Evolutionary conservation across 2,888 invertebrate genomes (phyloP).

Genomic region (Drosophila buzzatii): DNA sequence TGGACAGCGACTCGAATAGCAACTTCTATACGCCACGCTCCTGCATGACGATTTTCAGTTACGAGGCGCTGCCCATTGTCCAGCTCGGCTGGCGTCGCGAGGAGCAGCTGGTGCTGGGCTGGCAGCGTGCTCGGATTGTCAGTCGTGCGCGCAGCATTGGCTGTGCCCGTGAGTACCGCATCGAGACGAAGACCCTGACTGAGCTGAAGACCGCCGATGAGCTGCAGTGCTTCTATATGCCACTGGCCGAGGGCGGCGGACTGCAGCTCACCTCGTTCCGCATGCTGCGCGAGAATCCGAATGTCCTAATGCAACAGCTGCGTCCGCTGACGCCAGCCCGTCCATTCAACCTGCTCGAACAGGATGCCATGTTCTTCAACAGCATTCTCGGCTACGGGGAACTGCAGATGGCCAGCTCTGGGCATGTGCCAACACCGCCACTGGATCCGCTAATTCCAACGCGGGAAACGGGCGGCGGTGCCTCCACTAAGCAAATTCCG

Average conservation of each 20-base stretch:
- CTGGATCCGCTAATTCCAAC: not conserved
- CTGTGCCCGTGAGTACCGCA: slow-evolving; percentile 70
- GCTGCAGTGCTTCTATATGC: slow-evolving; percentile 74
- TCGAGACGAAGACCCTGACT: slow-evolving; percentile 74
- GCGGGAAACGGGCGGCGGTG: slow-evolving; percentile 31
- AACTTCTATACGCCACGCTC: slow-evolving; percentile 60
- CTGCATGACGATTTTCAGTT: not conserved
- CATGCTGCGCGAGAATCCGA: slow-evolving; percentile 73
- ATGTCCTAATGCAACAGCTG: slow-evolving; percentile 69
- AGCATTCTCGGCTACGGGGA: slow-evolving; percentile 48
- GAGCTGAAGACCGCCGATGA: slow-evolving; percentile 73
- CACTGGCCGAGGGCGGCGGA: slow-evolving; percentile 42
- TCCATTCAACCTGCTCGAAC: slow-evolving; percentile 81
- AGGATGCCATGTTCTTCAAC: slow-evolving; percentile 81
- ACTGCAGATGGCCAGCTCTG: not conserved
- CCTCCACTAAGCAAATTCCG: not conserved
- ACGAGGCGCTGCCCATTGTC: slow-evolving; percentile 25
- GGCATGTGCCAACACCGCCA: not conserved
- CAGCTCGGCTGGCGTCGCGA: slow-evolving; percentile 10
- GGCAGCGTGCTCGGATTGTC: not conserved
- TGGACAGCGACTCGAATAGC: slow-evolving; percentile 11
- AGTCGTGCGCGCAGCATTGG: slow-evolving; percentile 36
- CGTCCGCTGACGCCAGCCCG: slow-evolving; percentile 54
- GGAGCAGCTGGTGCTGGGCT: not conserved
- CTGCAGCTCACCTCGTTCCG: slow-evolving; percentile 79